A percentile compares a stretch with the other conserved stretches of the same genome.
Evolutionary conservation across 2,888 invertebrate genomes (phyloP).

Genomic region (Calameuta pallipes): DNA sequence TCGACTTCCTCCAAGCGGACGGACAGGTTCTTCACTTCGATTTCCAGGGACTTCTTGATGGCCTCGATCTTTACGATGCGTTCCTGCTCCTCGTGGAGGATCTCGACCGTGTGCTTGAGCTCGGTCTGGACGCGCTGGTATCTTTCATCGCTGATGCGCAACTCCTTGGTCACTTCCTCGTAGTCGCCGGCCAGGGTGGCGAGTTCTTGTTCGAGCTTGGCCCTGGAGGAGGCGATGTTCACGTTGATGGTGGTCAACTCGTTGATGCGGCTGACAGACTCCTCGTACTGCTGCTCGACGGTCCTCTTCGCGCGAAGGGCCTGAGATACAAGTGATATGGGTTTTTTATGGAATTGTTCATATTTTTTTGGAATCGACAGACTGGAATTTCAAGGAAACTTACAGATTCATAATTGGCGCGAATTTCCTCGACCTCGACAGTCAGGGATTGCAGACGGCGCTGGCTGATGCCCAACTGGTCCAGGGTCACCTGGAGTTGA

Average conservation of each 20-base stretch:
- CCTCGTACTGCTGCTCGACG: constrained; percentile 91
- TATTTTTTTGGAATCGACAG: background rate
- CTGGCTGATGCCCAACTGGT: constrained; percentile 91
- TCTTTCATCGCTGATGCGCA: constrained; percentile 93
- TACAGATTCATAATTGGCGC: constrained; percentile 88
- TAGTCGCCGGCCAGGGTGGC: constrained; percentile 92
- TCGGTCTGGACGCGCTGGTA: constrained; percentile 93
- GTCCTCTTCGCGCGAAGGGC: constrained; percentile 92
- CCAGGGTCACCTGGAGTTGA: constrained; percentile 94
- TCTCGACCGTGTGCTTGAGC: constrained; percentile 93
- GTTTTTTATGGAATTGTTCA: background rate
- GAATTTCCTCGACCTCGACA: constrained; percentile 95
- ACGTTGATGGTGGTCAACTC: constrained; percentile 96
- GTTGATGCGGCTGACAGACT: constrained; percentile 90
- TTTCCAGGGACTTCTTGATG: constrained; percentile 96
- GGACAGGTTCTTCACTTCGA: constrained; percentile 95
- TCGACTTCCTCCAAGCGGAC: constrained; percentile 96
- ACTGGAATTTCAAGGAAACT: constrained; percentile 49
- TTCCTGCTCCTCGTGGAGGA: constrained; percentile 95
- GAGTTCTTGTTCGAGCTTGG: constrained; percentile 95
- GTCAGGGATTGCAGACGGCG: constrained; percentile 91
- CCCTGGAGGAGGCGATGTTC: constrained; percentile 92
- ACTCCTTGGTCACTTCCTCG: constrained; percentile 97
- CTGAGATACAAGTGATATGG: constrained; percentile 65
- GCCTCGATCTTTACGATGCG: constrained; percentile 97